A percentile compares a stretch with the other conserved stretches of the same genome.
phyloP scores from a whole-genome alignment of 2,113 vertebrate genomes.

The Lepisosteus oculatus region DNA sequence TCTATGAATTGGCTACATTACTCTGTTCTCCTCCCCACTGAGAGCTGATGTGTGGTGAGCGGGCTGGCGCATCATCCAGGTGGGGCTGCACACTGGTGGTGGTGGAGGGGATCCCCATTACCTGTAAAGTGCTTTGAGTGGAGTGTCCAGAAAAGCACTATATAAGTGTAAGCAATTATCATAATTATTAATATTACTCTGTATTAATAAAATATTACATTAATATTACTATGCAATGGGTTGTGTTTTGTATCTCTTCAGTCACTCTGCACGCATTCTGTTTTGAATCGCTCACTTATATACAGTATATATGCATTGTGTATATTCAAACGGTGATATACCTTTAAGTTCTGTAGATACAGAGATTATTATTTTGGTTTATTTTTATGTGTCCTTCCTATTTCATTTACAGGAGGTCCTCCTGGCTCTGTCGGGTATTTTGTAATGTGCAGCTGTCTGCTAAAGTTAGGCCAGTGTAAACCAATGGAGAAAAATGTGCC shows the following conservation, averaged over 20 bases:
- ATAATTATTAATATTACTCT: too few species aligned
- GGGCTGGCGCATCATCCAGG: too few species aligned
- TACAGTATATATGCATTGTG: background rate
- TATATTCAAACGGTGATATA: background rate
- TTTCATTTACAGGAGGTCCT: background rate
- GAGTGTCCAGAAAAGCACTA: too few species aligned
- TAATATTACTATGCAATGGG: background rate
- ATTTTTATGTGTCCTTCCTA: background rate
- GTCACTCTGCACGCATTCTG: conserved; percentile 11
- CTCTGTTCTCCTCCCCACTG: too few species aligned
- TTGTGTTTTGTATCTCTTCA: conserved; percentile 1
- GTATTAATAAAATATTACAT: background rate
- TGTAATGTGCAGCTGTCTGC: background rate
- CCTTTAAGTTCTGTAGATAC: background rate
- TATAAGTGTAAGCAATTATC: too few species aligned
- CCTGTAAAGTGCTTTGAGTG: too few species aligned
- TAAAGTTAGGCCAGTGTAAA: background rate
- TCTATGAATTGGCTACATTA: too few species aligned
- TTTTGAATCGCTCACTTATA: background rate
- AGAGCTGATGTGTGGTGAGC: too few species aligned
- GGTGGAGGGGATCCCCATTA: too few species aligned
- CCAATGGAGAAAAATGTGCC: background rate
- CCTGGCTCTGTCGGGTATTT: background rate
- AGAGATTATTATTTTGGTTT: conserved; percentile 10
- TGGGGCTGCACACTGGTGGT: too few species aligned